Evolutionary conservation across 2,888 invertebrate species (phyloP).

Genomic region (Andricus quercusramuli): DNA sequence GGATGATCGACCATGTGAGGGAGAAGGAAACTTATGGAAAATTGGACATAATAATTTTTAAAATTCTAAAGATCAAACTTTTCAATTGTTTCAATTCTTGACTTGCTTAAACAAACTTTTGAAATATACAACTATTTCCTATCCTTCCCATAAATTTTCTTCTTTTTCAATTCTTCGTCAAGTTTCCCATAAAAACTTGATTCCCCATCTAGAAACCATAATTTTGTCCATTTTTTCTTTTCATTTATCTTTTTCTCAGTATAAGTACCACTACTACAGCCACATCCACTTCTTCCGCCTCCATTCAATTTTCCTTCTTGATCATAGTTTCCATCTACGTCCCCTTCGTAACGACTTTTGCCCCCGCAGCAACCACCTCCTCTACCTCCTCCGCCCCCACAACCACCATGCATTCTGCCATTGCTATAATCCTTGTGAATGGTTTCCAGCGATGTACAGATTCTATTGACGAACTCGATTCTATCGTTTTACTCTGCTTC

Average conservation of each 20-base stretch:
- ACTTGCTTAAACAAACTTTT: no score
- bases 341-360: background rate
- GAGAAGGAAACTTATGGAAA: background rate
- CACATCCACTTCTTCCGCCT: constrained; percentile 42
- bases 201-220: background rate
- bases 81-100: no score
- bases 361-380: background rate
- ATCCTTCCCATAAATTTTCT: background rate
- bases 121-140: no score
- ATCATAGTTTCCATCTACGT: constrained; percentile 1
- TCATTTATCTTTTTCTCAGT: background rate
- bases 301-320: background rate
- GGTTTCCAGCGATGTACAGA: constrained; percentile 21
- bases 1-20: background rate
- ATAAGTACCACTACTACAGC: constrained; percentile 25
- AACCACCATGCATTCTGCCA: constrained; percentile 67
- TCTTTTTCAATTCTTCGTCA: background rate
- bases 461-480: constrained; percentile 2
- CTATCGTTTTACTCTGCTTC: constrained; percentile 52
- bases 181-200: background rate
- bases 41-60: no score
- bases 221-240: background rate
- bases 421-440: constrained; percentile 40
- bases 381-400: constrained; percentile 54
- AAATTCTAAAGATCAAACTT: no score